phyloP scores from a whole-genome alignment of 2,113 vertebrate species.

The Bungarus multicinctus region DNA sequence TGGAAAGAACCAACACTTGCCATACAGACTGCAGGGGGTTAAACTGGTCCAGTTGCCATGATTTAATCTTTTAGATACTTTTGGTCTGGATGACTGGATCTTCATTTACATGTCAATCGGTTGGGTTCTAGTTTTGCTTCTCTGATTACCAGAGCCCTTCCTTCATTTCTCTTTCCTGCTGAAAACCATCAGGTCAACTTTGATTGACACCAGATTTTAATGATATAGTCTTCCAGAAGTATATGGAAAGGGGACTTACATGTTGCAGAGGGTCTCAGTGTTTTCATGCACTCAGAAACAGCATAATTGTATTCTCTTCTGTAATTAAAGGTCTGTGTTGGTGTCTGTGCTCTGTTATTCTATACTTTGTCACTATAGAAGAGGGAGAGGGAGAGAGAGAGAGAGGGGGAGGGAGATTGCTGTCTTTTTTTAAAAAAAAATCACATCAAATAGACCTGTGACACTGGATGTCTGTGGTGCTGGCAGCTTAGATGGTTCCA shows the following conservation, averaged over 20 bases:
- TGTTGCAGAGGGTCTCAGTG: not conserved
- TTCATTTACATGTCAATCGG: not conserved
- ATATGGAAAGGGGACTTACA: not conserved
- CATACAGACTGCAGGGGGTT: not conserved
- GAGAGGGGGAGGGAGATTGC: not conserved
- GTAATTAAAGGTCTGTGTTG: not conserved
- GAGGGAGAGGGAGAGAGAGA: not conserved
- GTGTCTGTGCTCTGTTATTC: not conserved
- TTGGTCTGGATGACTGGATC: not conserved
- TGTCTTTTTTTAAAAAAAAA: constrained; percentile 1
- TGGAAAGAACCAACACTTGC: not conserved
- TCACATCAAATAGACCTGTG: constrained; percentile 52
- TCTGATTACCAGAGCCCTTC: not conserved
- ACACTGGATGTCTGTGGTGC: constrained; percentile 53
- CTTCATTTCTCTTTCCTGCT: not conserved
- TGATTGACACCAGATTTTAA: not conserved
- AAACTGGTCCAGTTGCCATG: no score
- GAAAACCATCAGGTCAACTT: not conserved
- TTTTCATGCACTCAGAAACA: not conserved
- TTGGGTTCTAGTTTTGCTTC: not conserved
- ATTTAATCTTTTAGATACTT: not conserved
- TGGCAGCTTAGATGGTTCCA: constrained; percentile 47
- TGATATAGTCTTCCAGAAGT: not conserved
- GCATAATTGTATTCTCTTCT: not conserved
- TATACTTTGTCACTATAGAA: not conserved